A percentile compares a stretch with the other conserved stretches of the same genome.
These are phyloP conservation scores for Mythimna albipuncta DNA, from an alignment of 2,888 invertebrate genomes.

Conservation along the genomic window DNA sequence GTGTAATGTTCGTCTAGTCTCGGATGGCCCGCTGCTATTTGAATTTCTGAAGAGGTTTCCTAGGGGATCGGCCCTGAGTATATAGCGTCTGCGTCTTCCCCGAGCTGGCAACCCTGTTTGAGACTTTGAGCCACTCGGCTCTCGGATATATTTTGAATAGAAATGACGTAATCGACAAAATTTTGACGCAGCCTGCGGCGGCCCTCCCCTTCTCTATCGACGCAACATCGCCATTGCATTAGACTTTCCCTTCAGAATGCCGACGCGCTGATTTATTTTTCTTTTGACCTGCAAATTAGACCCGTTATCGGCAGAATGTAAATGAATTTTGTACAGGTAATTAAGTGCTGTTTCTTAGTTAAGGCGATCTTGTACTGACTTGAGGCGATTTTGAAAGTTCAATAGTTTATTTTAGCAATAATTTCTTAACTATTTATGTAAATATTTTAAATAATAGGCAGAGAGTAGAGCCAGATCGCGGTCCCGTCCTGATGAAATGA, in stretches of 20 bases:
- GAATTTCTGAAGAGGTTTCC: constrained; percentile 77
- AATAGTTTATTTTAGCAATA: not conserved
- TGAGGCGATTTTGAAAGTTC: not conserved
- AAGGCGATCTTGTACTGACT: constrained; percentile 11
- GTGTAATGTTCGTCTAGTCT: constrained; percentile 67
- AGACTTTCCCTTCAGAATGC: constrained; percentile 65
- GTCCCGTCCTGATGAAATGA: no score
- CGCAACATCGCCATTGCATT: constrained; percentile 71
- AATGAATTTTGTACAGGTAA: constrained; percentile 54
- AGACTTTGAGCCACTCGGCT: constrained; percentile 64
- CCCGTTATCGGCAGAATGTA: constrained; percentile 57
- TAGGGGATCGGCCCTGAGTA: constrained; percentile 66
- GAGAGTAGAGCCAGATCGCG: no score
- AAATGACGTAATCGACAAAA: constrained; percentile 81
- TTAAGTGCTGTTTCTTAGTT: constrained; percentile 36
- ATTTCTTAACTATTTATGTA: not conserved
- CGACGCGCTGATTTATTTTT: constrained; percentile 71
- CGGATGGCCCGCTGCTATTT: constrained; percentile 72
- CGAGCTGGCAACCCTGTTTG: constrained; percentile 66
- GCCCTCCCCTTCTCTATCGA: constrained; percentile 72
- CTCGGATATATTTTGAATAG: constrained; percentile 80
- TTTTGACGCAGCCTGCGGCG: constrained; percentile 76
- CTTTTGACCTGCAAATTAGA: constrained; percentile 66
- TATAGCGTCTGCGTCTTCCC: constrained; percentile 52
- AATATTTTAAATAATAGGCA: no score